Evolutionary conservation across 1,140 invertebrate species (phyloP), one percentile per base, ranked within the genome.

Genomic region (Bombus difficillimus): DNA sequence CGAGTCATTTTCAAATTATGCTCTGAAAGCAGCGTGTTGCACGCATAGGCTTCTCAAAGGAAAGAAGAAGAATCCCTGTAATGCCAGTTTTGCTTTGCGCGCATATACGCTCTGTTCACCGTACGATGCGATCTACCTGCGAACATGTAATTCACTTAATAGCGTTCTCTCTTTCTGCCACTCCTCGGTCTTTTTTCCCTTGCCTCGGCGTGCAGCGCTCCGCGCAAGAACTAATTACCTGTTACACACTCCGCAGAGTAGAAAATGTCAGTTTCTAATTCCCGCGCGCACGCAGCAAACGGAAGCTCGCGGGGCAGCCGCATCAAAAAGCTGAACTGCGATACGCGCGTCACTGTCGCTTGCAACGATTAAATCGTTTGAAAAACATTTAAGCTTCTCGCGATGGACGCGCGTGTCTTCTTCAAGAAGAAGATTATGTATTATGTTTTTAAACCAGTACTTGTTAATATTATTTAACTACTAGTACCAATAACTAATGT

Each of bases 221-320:
- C 66, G 84, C 80, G 86, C 86, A 86, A 91, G 74, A 87, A 86
- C 83, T 92, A 92, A 92, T 92, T 91, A 92, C 78, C 88, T 89
- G 86, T 92, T 92, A 91, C 89, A 92, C 91, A 93, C 92, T 92
- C 84, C 78, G 87, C 80, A 87, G 86, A 93, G 92, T 92, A 93
- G 91, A 92, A 91, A 92, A 93, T 90, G 80, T 86, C 86, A 90
- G 86, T 88, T 88, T 90, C 86, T 85, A 88, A 89, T 90, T 81
- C 79, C 34, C 59, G 69, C 59, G 69, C 43, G 71, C 66, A 72
- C 76, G 77, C 83, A 72, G 53, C 59, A 47, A n/a, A 32, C 68
- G 25, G 47, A 79, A 57, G 64, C 75, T 59, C 68, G 39, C 62
- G 28, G 10, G 47, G 22, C 43, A 62, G 32, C n/a, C 75, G 64